A percentile compares a stretch with the other conserved stretches of the same genome.
Conservation (phyloP, 2,113 vertebrate genomes). For the Coregonus clupeaformis region DNA sequence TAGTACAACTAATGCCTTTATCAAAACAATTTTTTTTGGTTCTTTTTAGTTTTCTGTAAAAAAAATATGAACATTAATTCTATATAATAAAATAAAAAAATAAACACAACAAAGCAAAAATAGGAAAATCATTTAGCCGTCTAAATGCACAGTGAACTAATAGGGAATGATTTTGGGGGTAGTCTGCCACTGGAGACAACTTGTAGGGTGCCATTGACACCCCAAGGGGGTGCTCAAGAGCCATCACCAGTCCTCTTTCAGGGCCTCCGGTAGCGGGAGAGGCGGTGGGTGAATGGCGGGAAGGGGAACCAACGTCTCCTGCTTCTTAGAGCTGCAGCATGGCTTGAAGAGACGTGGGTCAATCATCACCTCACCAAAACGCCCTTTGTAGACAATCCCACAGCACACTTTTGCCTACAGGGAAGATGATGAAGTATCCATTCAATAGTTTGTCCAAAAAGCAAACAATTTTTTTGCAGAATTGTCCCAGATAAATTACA, state of each 20-base stretch:
- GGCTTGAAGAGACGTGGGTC: conserved; percentile 81
- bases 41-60: conserved; percentile 53
- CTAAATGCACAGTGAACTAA: conserved; percentile 59
- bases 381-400: conserved; percentile 80
- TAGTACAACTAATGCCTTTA: conserved; percentile 73
- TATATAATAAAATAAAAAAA: conserved; percentile 67
- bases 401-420: conserved; percentile 81
- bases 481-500: no score
- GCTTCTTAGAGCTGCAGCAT: conserved; percentile 77
- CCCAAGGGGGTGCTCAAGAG: conserved; percentile 36
- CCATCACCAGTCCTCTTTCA: conserved; percentile 76
- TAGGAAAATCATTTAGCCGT: conserved; percentile 40
- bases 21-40: conserved; percentile 23
- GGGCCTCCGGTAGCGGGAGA: conserved; percentile 63
- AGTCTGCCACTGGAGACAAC: conserved; percentile 85
- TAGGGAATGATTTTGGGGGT: conserved; percentile 38
- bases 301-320: conserved; percentile 59
- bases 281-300: conserved; percentile 41
- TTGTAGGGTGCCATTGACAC: conserved; percentile 60
- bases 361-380: conserved; percentile 82
- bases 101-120: conserved; percentile 49
- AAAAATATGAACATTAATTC: conserved; percentile 44
- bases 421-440: conserved; percentile 4
- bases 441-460: background rate
- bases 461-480: no score